Base-by-base conservation (phyloP, 2,888 invertebrate species). In the Glyphotaelius pellucidus region DNA sequence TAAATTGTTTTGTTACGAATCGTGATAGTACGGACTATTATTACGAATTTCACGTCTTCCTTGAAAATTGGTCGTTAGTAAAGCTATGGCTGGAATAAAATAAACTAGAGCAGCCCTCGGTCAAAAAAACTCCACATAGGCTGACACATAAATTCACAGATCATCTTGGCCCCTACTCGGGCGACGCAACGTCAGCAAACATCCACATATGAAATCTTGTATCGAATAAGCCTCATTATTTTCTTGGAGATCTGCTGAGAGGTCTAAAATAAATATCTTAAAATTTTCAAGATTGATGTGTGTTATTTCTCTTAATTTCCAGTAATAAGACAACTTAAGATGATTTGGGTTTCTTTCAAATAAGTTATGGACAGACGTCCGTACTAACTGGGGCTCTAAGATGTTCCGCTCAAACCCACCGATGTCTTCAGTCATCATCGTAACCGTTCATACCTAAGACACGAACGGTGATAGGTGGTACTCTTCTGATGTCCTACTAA, bases 11-110 rank as follows among this genome's bases (percentile, higher is more conserved):
- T n/a, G 67, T 67, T 67, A 9, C 67, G 9, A 67, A 25, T 67
- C 67, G n/a, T 25, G 52, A 52, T 19, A 52, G 52, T 52, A n/a
- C 67, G 7, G 67, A 67, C 9, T 67, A 67, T 67, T 67, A 67
- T 67, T 67, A 67, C 67, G 67, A 67, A 67, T 67, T 67, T 67
- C 67, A 67, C n/a, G 67, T 67, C 67, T 67, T 67, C 67, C n/a
- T 67, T 67, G 67, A n/a, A 67, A 67, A 67, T 67, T 67, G 25
- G 67, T 67, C 67, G 67, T 67, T 67, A 67, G 67, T 25, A 67
- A 52, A 15, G 47, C 47, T 15, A 67, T n/a, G 25, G 67, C n/a
- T 19, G 67, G 25, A 67, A 9, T 67, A n/a, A 1, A 9, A 7
- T 19, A 19, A 4, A 9, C 67, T 67, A 67, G 67, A 67, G 2